Evolutionary conservation across 64 coral and sea anemone genomes (phyloP), one percentile per base, ranked within the genome.

Genomic region (Hydrozoanthus tunicans): DNA sequence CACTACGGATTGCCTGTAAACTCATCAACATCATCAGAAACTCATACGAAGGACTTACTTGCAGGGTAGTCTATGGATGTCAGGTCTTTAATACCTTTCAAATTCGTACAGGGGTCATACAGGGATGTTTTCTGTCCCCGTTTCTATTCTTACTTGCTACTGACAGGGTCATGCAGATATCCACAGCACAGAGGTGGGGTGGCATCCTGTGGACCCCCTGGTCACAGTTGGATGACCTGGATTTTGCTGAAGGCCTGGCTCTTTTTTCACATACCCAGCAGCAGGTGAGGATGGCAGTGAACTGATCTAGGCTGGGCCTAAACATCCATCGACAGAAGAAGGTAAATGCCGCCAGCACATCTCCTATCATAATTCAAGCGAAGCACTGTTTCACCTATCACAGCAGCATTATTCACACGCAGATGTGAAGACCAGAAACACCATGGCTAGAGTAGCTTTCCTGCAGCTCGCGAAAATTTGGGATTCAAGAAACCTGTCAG

Each of bases 191-290:
- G 59, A 82, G 26, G 17, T 3, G 17, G 27, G 24, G 62, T 66
- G 80, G 80, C 25, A 82, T 63, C 3, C 59, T 62, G 12, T 82
- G 80, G 57, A 82, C 4, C 23, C 80, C 3, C 63, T 61, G 58
- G 58, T 63, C 25, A 67, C 80, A 83, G 55, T n/a, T 56, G 53
- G 80, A 83, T 67, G 80, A 62, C 56, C 57, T 83, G 58, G 15
- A 83, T 58, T 83, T 83, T 67, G 56, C 55, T 14, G 80, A 83
- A 25, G 58, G 62, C 57, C 80, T 83, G 58, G 80, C 80, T 83
- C 80, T 83, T 53, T 25, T 62, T 32, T 83, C 13, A 2, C 13
- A 83, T 58, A 83, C 1, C 55, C 80, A 62, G 53, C 80, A 60
- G 9, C 59, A 83, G 12, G 65, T 90, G 20, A 43, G 32, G 32